These are phyloP conservation scores for Oscheius sp. DNA, from an alignment of 1,140 invertebrate genomes.

Conservation along the genomic window DNA sequence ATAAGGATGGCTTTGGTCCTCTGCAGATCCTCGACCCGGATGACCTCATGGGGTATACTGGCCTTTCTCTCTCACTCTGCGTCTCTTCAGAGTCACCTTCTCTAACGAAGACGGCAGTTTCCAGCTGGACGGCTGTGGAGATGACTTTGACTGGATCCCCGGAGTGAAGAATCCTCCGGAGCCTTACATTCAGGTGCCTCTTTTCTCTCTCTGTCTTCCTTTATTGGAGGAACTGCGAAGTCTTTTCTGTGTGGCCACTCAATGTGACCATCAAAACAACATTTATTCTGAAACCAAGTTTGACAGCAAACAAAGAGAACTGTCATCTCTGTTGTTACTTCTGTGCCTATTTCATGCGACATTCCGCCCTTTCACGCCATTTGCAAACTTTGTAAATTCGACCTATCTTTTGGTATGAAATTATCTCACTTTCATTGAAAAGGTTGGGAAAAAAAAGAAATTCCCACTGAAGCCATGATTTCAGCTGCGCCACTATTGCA, in stretches of 20 bases:
- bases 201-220: not conserved
- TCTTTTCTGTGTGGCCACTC: too few relatives aligned
- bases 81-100: slow-evolving; percentile 50
- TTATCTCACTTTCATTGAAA: too few relatives aligned
- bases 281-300: too few relatives aligned
- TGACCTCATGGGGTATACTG: slow-evolving; percentile 42
- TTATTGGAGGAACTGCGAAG: too few relatives aligned
- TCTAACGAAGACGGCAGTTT: slow-evolving; percentile 55
- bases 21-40: slow-evolving; percentile 40
- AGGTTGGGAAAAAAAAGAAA: not conserved
- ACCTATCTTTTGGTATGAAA: too few relatives aligned
- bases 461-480: not conserved
- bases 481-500: slow-evolving; percentile 54
- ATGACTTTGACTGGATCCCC: slow-evolving; percentile 54
- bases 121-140: slow-evolving; percentile 54
- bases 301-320: too few relatives aligned
- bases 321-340: too few relatives aligned
- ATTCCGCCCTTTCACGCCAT: too few relatives aligned
- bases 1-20: slow-evolving; percentile 32
- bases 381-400: too few relatives aligned
- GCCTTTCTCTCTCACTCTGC: not conserved
- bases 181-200: slow-evolving; percentile 48
- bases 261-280: too few relatives aligned
- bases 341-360: too few relatives aligned
- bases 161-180: slow-evolving; percentile 49